These are phyloP conservation scores for Galbula dea DNA, from an alignment of 2,113 vertebrate genomes.

Conservation along the genomic window DNA sequence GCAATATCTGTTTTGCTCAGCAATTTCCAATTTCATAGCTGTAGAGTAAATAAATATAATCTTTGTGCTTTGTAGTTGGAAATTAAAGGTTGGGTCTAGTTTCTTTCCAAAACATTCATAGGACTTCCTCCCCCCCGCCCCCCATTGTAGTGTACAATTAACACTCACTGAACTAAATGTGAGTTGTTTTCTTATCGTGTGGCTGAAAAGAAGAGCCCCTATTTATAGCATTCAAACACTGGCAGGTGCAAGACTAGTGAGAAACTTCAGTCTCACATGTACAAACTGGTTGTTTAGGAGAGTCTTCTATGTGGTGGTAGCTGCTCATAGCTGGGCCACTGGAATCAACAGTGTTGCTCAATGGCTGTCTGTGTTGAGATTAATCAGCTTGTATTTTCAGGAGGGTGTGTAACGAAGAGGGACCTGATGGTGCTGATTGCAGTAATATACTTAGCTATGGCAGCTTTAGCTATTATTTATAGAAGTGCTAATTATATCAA, in stretches of 20 bases:
- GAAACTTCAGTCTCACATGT: constrained; percentile 79
- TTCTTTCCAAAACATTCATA: not conserved
- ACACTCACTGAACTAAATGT: not conserved
- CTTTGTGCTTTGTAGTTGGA: not conserved
- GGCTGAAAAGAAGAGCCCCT: constrained; percentile 43
- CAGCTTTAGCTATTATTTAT: constrained; percentile 74
- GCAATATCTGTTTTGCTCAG: not conserved
- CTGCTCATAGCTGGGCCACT: constrained; percentile 54
- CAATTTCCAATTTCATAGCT: not conserved
- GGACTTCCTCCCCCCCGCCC: constrained; percentile 4
- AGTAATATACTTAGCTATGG: constrained; percentile 71
- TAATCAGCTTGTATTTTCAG: constrained; percentile 49
- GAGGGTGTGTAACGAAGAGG: constrained; percentile 41
- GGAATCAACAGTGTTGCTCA: constrained; percentile 36
- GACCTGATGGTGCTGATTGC: constrained; percentile 59
- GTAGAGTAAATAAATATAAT: constrained; percentile 20
- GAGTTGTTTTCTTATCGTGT: not conserved
- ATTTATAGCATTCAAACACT: constrained; percentile 62
- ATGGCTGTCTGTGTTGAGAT: constrained; percentile 41
- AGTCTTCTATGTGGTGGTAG: constrained; percentile 60
- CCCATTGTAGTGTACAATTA: not conserved
- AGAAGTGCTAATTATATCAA: constrained; percentile 79
- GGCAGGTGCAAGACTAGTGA: constrained; percentile 71
- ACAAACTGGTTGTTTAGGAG: constrained; percentile 72
- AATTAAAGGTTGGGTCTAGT: not conserved